phyloP scores from a whole-genome alignment of 2,113 vertebrate genomes.

The Python bivittatus region DNA sequence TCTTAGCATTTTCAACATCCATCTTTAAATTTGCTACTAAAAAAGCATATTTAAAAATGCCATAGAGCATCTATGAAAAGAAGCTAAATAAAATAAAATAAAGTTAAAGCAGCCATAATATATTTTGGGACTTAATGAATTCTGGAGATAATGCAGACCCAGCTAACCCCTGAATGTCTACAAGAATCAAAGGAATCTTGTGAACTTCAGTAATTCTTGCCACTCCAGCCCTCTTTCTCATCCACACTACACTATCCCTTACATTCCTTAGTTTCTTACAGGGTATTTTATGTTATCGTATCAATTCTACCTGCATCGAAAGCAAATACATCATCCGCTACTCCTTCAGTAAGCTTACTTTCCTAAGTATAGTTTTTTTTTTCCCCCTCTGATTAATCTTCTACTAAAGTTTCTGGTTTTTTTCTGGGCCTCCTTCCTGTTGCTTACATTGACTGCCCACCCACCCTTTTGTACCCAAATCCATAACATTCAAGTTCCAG shows the following conservation, averaged over 20 bases:
- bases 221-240: not conserved
- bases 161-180: not conserved
- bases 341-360: not conserved
- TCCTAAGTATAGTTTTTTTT: not conserved
- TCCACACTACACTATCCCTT: not conserved
- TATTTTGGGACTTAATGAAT: not conserved
- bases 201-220: not conserved
- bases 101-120: not conserved
- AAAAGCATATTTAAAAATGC: not conserved
- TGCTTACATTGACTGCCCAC: not conserved
- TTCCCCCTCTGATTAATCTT: not conserved
- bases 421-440: not conserved
- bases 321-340: not conserved
- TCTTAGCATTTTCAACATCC: not conserved
- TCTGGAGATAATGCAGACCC: not conserved
- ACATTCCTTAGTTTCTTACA: not conserved
- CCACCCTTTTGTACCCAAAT: not conserved
- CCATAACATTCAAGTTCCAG: slow-evolving; percentile 2
- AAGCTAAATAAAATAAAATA: not conserved
- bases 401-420: not conserved
- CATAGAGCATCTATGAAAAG: not conserved
- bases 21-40: not conserved
- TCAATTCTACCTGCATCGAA: not conserved
- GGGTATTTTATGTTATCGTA: not conserved
- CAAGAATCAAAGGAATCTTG: not conserved